These are phyloP conservation scores for Acronicta aceris DNA, from an alignment of 2,888 invertebrate species.

Conservation along the genomic window DNA sequence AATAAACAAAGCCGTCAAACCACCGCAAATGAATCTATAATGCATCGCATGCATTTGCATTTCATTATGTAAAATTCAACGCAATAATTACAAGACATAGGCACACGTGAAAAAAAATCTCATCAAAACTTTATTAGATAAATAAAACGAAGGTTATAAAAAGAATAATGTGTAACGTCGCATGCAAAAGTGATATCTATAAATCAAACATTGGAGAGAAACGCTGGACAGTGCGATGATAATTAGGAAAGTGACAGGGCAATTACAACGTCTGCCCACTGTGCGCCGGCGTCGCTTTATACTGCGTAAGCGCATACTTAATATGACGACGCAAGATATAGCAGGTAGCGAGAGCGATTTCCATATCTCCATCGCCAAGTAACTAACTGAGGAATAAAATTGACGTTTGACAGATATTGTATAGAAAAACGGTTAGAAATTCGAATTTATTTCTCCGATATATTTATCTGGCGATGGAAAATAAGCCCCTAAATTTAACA, in stretches of 20 bases:
- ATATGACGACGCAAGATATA: constrained; percentile 27
- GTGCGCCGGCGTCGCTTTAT: constrained; percentile 63
- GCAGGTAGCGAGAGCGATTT: constrained; percentile 34
- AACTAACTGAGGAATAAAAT: no score
- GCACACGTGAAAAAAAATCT: constrained; percentile 8
- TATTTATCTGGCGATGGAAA: no score
- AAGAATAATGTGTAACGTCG: constrained; percentile 54
- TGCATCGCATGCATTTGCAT: constrained; percentile 9
- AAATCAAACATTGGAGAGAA: constrained; percentile 79
- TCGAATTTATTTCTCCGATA: no score
- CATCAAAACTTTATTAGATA: constrained; percentile 22
- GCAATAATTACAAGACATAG: not conserved
- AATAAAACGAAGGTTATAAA: constrained; percentile 29
- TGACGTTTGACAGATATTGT: no score
- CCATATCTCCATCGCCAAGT: no score
- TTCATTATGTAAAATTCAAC: constrained; percentile 4
- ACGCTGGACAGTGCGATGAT: constrained; percentile 71
- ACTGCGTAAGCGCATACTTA: constrained; percentile 66
- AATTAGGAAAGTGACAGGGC: constrained; percentile 85
- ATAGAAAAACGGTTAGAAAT: no score
- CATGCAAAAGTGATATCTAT: constrained; percentile 73
- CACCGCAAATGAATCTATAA: constrained; percentile 16
- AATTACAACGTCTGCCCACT: constrained; percentile 76
- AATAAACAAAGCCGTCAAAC: constrained; percentile 23
- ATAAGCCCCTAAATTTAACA: no score